Evolutionary conservation across 2,113 vertebrate species (phyloP).

Genomic region (Ictalurus furcatus): DNA sequence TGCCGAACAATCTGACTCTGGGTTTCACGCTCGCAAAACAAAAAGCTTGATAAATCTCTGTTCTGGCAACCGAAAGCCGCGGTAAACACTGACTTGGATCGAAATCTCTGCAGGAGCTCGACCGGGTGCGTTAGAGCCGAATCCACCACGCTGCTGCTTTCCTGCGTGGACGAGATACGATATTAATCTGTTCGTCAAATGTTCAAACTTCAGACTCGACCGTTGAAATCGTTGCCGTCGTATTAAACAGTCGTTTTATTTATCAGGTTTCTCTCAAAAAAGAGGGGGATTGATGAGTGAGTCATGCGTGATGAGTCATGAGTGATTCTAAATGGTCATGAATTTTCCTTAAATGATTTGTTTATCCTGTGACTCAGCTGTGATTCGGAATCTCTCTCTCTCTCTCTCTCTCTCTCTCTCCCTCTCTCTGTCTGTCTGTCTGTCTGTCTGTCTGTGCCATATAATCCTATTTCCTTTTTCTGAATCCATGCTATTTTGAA

Average conservation of each 20-base stretch:
- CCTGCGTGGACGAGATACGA: neutral
- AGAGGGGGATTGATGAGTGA: neutral
- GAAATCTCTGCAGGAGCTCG: neutral
- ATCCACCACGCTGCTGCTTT: neutral
- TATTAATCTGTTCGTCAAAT: neutral
- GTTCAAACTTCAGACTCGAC: neutral
- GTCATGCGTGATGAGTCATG: neutral
- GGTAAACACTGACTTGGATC: neutral
- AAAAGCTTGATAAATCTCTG: conserved; percentile 33
- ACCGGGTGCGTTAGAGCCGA: neutral
- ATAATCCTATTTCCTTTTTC: neutral
- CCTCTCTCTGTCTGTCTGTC: too few species aligned
- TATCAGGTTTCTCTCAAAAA: neutral
- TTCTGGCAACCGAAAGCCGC: neutral
- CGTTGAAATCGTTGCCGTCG: neutral
- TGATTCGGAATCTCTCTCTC: conserved; percentile 26
- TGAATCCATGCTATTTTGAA: neutral
- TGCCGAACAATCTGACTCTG: neutral
- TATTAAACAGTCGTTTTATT: neutral
- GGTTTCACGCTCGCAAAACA: neutral
- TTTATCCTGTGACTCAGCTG: neutral
- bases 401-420: too few species aligned
- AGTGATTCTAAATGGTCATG: neutral
- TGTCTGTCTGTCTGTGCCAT: too few species aligned
- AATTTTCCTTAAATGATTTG: neutral